Evolutionary conservation across 1,140 invertebrate genomes (phyloP).

Genomic region (Lepidurus packardi): DNA sequence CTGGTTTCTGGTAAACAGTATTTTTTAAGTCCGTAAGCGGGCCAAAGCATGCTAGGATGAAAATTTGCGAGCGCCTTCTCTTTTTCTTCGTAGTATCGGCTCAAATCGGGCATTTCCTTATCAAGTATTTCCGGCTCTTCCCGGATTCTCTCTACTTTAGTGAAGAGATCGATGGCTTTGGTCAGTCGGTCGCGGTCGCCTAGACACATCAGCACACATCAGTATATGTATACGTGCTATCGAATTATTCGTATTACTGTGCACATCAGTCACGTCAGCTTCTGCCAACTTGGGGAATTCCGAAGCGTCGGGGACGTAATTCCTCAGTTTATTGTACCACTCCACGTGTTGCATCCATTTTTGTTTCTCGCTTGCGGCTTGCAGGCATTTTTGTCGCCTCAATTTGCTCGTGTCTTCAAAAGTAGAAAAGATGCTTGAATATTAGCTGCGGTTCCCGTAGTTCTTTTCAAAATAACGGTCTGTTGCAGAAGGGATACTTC

Average conservation of each 20-base stretch:
- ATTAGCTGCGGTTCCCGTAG: background rate
- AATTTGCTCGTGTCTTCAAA: background rate
- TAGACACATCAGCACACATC: background rate
- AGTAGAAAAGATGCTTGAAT: background rate
- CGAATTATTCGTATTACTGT: background rate
- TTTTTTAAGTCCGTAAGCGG: background rate
- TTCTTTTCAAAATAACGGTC: background rate
- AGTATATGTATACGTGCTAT: background rate
- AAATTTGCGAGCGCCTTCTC: background rate
- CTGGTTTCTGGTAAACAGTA: background rate
- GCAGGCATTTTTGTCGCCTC: background rate
- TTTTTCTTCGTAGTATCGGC: background rate
- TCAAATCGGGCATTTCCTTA: background rate
- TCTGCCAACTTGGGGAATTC: background rate
- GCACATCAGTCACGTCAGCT: background rate
- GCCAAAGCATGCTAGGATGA: background rate
- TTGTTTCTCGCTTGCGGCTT: background rate
- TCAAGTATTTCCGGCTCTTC: background rate
- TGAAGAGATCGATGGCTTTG: background rate
- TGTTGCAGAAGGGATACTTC: background rate
- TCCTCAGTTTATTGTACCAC: background rate
- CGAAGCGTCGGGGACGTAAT: background rate
- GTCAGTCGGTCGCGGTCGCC: background rate
- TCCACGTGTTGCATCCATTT: conserved; percentile 1
- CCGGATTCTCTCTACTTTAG: background rate